phyloP scores from a whole-genome alignment of 2,888 invertebrate species.

The Chalcosyrphus nemorum region DNA sequence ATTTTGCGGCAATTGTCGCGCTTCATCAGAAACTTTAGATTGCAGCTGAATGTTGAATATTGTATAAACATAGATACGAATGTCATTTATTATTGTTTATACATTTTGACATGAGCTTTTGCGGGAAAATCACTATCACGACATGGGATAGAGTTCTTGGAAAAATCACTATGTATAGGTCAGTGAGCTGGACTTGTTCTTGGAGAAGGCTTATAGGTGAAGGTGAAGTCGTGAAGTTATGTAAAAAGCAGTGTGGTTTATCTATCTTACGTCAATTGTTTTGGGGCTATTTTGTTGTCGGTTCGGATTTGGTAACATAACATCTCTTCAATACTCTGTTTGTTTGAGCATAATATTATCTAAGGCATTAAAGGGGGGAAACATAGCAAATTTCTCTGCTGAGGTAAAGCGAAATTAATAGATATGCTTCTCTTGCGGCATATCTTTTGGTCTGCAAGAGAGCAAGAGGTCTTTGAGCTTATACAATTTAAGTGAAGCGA shows the following conservation, averaged over 20 bases:
- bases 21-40: background rate
- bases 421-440: conserved; percentile 22
- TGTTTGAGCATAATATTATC: conserved; percentile 7
- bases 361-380: background rate
- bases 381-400: background rate
- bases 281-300: background rate
- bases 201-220: background rate
- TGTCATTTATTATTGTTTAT: conserved; percentile 13
- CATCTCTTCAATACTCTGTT: background rate
- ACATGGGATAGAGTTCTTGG: background rate
- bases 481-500: background rate
- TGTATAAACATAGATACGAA: background rate
- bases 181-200: background rate
- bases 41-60: background rate
- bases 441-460: background rate
- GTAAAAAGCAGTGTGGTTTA: background rate
- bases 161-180: background rate
- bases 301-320: background rate
- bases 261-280: conserved; percentile 14
- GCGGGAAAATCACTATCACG: conserved; percentile 1
- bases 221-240: background rate
- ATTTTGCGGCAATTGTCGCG: background rate
- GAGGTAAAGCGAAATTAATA: conserved; percentile 1
- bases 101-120: background rate
- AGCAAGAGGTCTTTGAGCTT: background rate